phyloP scores from a whole-genome alignment of 2,797 vertebrate species.

The Peromyscus eremicus region DNA sequence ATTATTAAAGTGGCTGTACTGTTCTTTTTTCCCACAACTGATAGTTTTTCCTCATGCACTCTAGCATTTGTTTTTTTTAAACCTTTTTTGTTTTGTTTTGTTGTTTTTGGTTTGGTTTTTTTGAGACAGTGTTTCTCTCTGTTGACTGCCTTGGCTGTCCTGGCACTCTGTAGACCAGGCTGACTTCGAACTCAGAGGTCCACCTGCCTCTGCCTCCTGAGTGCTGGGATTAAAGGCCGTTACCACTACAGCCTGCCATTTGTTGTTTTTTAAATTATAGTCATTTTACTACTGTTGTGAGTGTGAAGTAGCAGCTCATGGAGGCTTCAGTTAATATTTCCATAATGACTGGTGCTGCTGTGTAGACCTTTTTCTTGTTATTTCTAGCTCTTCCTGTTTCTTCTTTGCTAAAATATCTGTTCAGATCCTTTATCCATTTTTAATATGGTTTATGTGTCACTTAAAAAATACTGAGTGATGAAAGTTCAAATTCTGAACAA shows the following conservation, averaged over 20 bases:
- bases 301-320: background rate
- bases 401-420: constrained; percentile 18
- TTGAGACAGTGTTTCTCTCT: background rate
- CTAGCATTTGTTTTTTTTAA: background rate
- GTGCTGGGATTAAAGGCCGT: background rate
- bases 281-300: background rate
- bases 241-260: background rate
- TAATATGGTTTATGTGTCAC: background rate
- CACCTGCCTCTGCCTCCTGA: background rate
- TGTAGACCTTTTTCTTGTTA: background rate
- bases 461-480: background rate
- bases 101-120: background rate
- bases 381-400: constrained; percentile 15
- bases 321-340: constrained; percentile 20
- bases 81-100: background rate
- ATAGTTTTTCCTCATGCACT: background rate
- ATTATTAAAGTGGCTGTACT: constrained; percentile 21
- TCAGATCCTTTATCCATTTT: background rate
- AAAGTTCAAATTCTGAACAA: constrained; percentile 25
- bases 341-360: background rate
- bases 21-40: constrained; percentile 45
- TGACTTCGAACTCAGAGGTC: background rate
- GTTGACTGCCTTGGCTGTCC: background rate
- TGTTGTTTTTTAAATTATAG: background rate
- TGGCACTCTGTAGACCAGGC: background rate